Evolutionary conservation across 2,113 vertebrate species (phyloP).

Genomic region (Plestiodon gilberti): DNA sequence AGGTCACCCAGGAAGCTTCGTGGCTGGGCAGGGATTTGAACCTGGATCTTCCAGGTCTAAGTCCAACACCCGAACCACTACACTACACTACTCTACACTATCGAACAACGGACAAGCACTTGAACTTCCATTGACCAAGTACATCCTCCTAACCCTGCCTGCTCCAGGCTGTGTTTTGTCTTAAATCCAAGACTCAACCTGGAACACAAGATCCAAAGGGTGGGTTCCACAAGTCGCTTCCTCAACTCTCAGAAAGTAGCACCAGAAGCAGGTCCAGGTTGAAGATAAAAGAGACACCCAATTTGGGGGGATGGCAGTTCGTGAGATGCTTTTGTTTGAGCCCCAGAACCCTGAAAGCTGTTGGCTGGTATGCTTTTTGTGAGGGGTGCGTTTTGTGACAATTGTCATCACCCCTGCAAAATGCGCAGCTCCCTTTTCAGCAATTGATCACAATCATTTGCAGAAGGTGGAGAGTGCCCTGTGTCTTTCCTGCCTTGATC

Average conservation of each 20-base stretch:
- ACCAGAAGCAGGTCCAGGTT: not conserved
- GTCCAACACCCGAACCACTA: no score
- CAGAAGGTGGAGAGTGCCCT: not conserved
- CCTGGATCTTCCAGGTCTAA: no score
- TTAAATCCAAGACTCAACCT: not conserved
- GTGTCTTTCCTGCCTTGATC: not conserved
- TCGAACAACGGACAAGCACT: conserved; percentile 16
- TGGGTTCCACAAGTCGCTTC: not conserved
- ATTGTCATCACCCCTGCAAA: no score
- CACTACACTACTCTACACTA: no score
- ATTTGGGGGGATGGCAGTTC: not conserved
- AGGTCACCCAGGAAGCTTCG: no score
- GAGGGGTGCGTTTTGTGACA: not conserved
- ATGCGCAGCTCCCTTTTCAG: not conserved
- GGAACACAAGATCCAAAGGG: not conserved
- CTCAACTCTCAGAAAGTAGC: not conserved
- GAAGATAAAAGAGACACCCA: not conserved
- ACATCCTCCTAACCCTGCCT: not conserved
- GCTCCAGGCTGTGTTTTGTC: not conserved
- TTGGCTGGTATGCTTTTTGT: not conserved
- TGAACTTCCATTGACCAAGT: not conserved
- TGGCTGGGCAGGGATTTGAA: no score
- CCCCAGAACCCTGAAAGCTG: not conserved
- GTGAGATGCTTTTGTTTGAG: not conserved
- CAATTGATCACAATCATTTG: not conserved